Conservation (phyloP, 2,888 invertebrate species). For the Neria commutata region DNA sequence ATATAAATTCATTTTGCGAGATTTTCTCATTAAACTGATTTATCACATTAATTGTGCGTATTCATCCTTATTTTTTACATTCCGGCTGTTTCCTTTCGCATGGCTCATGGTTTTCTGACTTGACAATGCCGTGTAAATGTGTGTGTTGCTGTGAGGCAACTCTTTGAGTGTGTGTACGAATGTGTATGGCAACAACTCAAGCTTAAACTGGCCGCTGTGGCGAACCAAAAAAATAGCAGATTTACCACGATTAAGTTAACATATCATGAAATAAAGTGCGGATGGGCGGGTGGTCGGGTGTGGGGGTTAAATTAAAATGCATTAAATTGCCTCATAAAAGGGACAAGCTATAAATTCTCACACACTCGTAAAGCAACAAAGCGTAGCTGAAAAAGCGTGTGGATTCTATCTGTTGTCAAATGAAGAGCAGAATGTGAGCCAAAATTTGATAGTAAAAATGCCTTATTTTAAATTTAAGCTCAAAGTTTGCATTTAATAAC, state of each 20-base stretch:
- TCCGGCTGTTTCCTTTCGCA: neutral
- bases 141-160: no score
- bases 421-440: no score
- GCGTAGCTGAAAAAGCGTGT: neutral
- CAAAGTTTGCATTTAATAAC: no score
- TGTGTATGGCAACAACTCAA: no score
- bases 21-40: constrained; percentile 56
- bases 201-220: neutral
- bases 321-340: neutral
- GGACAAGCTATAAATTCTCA: neutral
- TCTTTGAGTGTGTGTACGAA: no score
- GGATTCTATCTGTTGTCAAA: no score
- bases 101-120: neutral
- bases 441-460: no score
- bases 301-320: neutral
- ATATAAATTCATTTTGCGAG: constrained; percentile 54
- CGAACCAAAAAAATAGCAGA: neutral
- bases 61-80: neutral
- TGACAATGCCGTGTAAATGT: neutral
- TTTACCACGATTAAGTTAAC: neutral
- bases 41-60: constrained; percentile 46
- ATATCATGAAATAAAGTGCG: neutral
- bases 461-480: no score
- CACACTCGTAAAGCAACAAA: neutral
- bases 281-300: neutral